Base-by-base conservation (phyloP, 2,797 vertebrate species). In the Bovichtus diacanthus region DNA sequence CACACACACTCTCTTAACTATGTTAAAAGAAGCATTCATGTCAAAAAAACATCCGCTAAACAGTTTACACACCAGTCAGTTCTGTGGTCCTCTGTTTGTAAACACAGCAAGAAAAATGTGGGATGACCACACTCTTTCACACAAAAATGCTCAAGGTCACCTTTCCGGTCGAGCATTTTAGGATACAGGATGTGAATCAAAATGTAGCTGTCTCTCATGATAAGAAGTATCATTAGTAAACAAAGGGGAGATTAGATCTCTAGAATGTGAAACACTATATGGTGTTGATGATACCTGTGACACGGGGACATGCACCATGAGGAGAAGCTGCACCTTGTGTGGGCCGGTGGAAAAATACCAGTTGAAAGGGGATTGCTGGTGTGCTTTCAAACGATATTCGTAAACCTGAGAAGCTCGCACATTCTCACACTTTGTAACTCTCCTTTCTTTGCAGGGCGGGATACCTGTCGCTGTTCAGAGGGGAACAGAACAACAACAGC, bases 401-500 rank as follows among this genome's bases (percentile, higher is more conserved):
- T 55, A 25, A 58, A 2, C 10, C 5, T 4, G 1, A 10, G 1
- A 15, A 13, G 71, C 15, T 13, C 2, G 4, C 62, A 23, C 27
- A 6, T 74, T 79, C 72, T 6, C 46, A 69, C 4, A 13, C 65
- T 38, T 46, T 31, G 19, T 16, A 3, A 43, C 16, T 83, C 3
- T 12, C 6, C 1, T 69, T 10, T 53, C 18, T 74, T 12, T 74
- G 49, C 81, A 97, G 96, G 90, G 95, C 94, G 0, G 96, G 96
- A n/a, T 97, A 96, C 87, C 90, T 97, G 76, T 95, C 92, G 0
- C 91, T 97, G n/a, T 96, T 94, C 19, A 96, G 94, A 50, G 93
- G 92, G 0, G 94, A 96, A 66, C 88, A 73, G 31, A 91, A 85
- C 88, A 93, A 75, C 66, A 88, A 96, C 79, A 13, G 74, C 12